Evolutionary conservation across 2,888 invertebrate genomes (phyloP).

Genomic region (Caenorhabditis sulstoni): DNA sequence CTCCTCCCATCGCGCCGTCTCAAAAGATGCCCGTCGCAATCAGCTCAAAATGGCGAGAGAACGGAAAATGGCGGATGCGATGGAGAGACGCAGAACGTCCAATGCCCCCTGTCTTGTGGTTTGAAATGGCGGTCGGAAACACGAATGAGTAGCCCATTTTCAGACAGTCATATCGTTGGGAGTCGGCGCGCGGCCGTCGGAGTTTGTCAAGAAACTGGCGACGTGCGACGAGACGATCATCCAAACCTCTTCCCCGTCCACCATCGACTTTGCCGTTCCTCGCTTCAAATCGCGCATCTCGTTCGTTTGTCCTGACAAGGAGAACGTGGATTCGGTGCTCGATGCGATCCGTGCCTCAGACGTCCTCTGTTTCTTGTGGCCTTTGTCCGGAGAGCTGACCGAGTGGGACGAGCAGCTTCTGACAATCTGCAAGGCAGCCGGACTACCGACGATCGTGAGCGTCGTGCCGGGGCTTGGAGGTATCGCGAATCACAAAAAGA

Average conservation of each 20-base stretch:
- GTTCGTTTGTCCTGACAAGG: constrained; percentile 72
- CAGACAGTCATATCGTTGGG: constrained; percentile 75
- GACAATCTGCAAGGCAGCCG: constrained; percentile 74
- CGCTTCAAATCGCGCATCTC: constrained; percentile 75
- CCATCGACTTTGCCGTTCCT: constrained; percentile 70
- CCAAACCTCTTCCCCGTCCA: constrained; percentile 59
- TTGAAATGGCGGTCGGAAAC: neutral
- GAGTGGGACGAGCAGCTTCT: constrained; percentile 71
- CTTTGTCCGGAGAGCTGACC: constrained; percentile 83
- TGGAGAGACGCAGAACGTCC: constrained; percentile 56
- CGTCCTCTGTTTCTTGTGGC: constrained; percentile 87
- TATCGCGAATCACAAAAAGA: constrained; percentile 70
- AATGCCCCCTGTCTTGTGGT: constrained; percentile 64
- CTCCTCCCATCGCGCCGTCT: constrained; percentile 61
- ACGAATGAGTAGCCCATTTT: constrained; percentile 12
- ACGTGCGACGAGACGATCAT: constrained; percentile 65
- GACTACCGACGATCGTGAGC: constrained; percentile 83
- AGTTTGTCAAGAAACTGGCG: constrained; percentile 61
- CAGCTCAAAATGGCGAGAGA: constrained; percentile 62
- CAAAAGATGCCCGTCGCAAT: constrained; percentile 66
- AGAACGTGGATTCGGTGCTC: constrained; percentile 69
- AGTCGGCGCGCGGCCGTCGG: constrained; percentile 57
- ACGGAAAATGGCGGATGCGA: constrained; percentile 59
- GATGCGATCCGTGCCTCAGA: constrained; percentile 85
- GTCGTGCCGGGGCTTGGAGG: constrained; percentile 73